Evolutionary conservation across 1,140 invertebrate species (phyloP), one percentile per base, ranked within the genome.

Genomic region (Rhyzopertha dominica): DNA sequence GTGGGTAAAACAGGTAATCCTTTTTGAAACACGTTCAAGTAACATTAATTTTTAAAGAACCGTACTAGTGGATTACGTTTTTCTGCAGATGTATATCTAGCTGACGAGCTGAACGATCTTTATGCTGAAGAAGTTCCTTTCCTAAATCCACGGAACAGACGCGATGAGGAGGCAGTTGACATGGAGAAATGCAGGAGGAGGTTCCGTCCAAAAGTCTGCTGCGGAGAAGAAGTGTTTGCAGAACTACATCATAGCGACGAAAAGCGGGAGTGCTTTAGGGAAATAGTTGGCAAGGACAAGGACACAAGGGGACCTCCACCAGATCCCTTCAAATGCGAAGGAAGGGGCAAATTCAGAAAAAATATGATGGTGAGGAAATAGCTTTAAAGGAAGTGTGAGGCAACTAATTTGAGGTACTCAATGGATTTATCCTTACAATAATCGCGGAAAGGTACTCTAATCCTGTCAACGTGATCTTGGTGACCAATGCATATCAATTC

Each of bases 321-420:
- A 24, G 61, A 63, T 54, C 59, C 58, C 5, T 63, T 63, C 49
- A 57, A 50, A 43, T 63, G 61, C 37, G 53, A 62, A 19, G 51
- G 52, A 34, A 49, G 56, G 13, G 48, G 58, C 7, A 59, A 56
- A 36, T 39, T 42, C 18, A 47, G 47, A 26, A 60, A 38, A 30
- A 54, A 63, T n/a, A 59, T 62, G 47, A 42, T 40, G 13, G 61
- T 63, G 47, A 59, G 54, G 47, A 16, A 22, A 30, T 19, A n/a
- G n/a, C n/a, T n/a, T n/a, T 25, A 7, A 25, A 25, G 24, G 24
- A 25, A 25, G 7, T 25, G n/a, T 25, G 24, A 25, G 24, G n/a
- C 7, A 25, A 25, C 7, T 25, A 7, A 7, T 7, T 25, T 25
- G 7, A n/a, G 24, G 7, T 25, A 25, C n/a, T n/a, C n/a, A n/a